Percentiles rank a stretch among this genome's conserved stretches.
These are phyloP conservation scores for Drosophila nr. perissopoda DNA, from an alignment of 2,888 invertebrate species.

Conservation along the genomic window DNA sequence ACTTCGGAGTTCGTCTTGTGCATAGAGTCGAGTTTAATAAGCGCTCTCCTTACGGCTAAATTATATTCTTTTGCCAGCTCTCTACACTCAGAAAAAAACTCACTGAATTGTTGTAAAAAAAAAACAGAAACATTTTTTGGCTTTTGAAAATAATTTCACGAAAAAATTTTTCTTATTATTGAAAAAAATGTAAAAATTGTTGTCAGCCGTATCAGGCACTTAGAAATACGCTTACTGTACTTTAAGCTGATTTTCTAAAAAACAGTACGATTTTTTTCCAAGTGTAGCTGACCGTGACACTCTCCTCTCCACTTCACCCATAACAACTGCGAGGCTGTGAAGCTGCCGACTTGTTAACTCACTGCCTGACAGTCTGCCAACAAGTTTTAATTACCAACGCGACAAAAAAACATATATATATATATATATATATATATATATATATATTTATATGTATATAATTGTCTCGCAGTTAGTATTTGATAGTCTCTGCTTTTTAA, in stretches of 20 bases:
- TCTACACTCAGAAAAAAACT: background rate
- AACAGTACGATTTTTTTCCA: background rate
- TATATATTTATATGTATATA: background rate
- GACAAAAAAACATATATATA: constrained; percentile 22
- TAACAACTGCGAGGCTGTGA: constrained; percentile 44
- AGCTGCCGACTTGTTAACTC: constrained; percentile 79
- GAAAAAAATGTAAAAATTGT: background rate
- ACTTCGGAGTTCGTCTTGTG: constrained; percentile 5
- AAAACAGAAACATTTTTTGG: background rate
- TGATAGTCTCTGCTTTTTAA: constrained; percentile 74
- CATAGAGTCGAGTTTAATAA: constrained; percentile 69
- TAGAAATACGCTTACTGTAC: background rate
- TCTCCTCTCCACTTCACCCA: background rate
- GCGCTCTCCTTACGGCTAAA: constrained; percentile 77
- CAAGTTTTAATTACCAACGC: constrained; percentile 76
- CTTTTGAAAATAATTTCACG: accelerated
- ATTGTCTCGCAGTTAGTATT: constrained; percentile 68
- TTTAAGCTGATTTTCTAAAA: background rate
- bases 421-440: background rate
- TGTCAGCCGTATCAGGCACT: background rate
- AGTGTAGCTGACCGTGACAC: background rate
- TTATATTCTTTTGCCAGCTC: constrained; percentile 68
- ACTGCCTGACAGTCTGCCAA: constrained; percentile 80
- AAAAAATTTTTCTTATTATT: background rate
- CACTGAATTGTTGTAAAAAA: accelerated